Conservation (phyloP, 1,140 invertebrate species). For the Protaetia brevitarsis region DNA sequence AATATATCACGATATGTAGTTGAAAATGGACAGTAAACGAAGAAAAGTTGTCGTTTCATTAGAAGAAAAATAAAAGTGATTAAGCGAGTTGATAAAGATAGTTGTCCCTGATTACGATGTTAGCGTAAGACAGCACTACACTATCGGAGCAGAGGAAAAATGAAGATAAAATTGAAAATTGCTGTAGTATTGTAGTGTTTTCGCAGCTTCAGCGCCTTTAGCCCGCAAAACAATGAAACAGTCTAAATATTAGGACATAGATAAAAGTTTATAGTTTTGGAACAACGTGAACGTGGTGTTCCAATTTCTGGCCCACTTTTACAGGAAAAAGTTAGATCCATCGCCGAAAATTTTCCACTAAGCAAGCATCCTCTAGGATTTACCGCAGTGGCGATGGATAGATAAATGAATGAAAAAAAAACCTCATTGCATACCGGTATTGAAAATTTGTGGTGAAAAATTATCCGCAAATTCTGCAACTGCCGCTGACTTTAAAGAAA, state of each 20-base stretch:
- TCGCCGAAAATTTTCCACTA: neutral
- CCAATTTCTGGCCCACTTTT: constrained; percentile 8
- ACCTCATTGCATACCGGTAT: constrained; percentile 22
- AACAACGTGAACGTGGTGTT: constrained; percentile 4
- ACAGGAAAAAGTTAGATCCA: constrained; percentile 9
- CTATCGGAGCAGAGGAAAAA: neutral
- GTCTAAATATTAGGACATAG: neutral
- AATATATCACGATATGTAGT: neutral
- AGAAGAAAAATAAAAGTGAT: constrained; percentile 22
- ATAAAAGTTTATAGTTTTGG: constrained; percentile 10
- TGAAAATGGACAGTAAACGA: neutral
- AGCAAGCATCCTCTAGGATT: neutral
- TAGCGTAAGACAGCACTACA: too few species aligned
- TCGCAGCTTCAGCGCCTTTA: neutral
- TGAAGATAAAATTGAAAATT: constrained; percentile 7
- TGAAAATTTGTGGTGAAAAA: constrained; percentile 28
- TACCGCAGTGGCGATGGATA: constrained; percentile 14
- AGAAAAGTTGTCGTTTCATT: constrained; percentile 10
- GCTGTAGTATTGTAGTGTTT: neutral
- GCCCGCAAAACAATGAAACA: neutral
- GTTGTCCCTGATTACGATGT: neutral
- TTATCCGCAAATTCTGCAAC: neutral
- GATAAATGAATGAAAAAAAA: constrained; percentile 23
- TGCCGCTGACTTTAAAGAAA: neutral
- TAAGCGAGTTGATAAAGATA: neutral